Base-by-base conservation (phyloP, 1,140 invertebrate species). In the Leptinotarsa defecta region DNA sequence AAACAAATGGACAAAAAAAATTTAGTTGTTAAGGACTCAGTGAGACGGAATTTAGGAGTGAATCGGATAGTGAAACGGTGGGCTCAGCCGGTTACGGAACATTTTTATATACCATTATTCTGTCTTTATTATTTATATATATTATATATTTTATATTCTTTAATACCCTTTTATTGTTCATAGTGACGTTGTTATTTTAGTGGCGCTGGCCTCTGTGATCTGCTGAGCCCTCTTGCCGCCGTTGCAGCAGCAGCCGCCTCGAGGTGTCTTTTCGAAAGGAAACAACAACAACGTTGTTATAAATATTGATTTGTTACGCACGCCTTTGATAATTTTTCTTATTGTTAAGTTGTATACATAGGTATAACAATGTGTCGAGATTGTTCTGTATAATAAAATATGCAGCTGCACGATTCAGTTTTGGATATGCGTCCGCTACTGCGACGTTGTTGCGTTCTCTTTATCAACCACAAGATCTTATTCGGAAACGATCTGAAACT, bases 311-410 rank as follows among this genome's bases (percentile, higher is more conserved):
- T 65, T 65, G 63, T 65, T 65, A 65, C n/a, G 34, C 34, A 43
- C 52, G 52, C 13, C 52, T 65, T n/a, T 65, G 13, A 65, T 65
- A 15, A 65, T 65, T 65, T 65, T 65, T 65, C 63, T 77, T 81
- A 79, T 76, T 76, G 74, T 79, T 81, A 81, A 81, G 77, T 81
- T 79, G 76, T 79, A 77, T 79, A 80, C 63, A 65, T 83, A 82
- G 76, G 77, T 81, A 78, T 77, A 79, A 43, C 34, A 43, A 43
- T 43, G 34, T 43, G 34, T 43, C 34, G 34, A 43, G 34, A 81
- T 82, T 80, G 80, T 79, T 81, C 80, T 83, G 82, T 83, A 83
- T 81, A 83, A 82, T 82, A 74, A 43, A 82, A 81, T 65, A 82
- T 82, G 74, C 79, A 82, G 78, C 74, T 82, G 77, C 77, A 73